Percentiles rank a stretch among this genome's conserved stretches.
Evolutionary conservation across 1,140 invertebrate genomes (phyloP).

Genomic region (Zophobas morio): DNA sequence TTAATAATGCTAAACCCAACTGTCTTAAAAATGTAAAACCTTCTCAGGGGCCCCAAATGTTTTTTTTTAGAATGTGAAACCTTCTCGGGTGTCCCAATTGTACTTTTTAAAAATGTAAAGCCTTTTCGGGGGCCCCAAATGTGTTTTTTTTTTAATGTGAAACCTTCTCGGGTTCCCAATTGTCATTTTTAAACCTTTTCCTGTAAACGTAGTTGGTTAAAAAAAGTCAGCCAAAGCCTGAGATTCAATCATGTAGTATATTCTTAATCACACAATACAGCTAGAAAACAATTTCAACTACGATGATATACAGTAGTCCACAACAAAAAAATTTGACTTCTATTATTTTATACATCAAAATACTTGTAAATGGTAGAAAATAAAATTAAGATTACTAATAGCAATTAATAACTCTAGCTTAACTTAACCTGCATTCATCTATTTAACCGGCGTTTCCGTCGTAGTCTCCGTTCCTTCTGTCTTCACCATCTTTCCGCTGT

Average conservation of each 20-base stretch:
- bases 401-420: slow-evolving; percentile 9
- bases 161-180: too few species aligned
- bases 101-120: too few species aligned
- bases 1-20: too few species aligned
- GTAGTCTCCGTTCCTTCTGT: slow-evolving; percentile 50
- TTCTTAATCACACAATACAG: slow-evolving; percentile 46
- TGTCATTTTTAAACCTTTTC: too few species aligned
- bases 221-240: neutral
- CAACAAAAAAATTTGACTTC: slow-evolving; percentile 32
- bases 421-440: slow-evolving; percentile 14
- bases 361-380: slow-evolving; percentile 51
- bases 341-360: slow-evolving; percentile 50
- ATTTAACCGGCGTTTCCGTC: slow-evolving; percentile 26
- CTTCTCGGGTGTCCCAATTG: too few species aligned
- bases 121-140: too few species aligned
- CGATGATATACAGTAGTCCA: slow-evolving; percentile 36
- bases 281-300: slow-evolving; percentile 46
- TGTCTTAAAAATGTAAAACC: too few species aligned
- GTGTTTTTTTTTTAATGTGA: too few species aligned
- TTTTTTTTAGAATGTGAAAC: too few species aligned
- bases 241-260: slow-evolving; percentile 41
- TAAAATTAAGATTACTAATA: slow-evolving; percentile 48
- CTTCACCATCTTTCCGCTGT: slow-evolving; percentile 62
- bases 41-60: too few species aligned
- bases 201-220: too few species aligned